These are phyloP conservation scores for Mesocricetus auratus DNA, from an alignment of 2,113 vertebrate genomes.

Conservation along the genomic window DNA sequence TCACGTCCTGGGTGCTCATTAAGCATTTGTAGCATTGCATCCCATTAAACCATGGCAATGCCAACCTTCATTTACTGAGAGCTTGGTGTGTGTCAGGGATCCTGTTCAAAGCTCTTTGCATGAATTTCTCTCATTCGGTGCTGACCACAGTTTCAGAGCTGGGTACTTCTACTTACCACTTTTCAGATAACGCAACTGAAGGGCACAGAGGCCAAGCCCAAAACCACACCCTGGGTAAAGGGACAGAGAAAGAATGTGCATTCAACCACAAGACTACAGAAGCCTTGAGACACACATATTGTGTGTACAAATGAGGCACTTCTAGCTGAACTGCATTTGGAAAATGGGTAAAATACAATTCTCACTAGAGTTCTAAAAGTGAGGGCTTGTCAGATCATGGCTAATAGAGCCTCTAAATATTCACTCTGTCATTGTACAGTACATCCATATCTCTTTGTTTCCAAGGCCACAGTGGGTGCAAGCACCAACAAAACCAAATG, in stretches of 20 bases:
- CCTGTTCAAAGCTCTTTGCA: neutral
- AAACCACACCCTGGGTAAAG: neutral
- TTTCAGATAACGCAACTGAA: slow-evolving; percentile 22
- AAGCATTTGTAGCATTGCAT: neutral
- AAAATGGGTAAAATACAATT: neutral
- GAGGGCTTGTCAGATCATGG: neutral
- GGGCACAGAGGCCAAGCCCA: neutral
- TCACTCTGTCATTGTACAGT: accelerated
- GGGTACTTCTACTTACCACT: neutral
- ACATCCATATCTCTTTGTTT: neutral
- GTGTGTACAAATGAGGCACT: neutral
- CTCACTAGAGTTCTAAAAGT: too few species aligned
- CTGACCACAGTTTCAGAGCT: neutral
- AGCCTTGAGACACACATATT: neutral
- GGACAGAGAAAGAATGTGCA: neutral
- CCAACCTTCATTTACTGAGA: neutral
- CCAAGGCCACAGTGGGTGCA: neutral
- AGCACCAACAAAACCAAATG: neutral
- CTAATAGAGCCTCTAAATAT: neutral
- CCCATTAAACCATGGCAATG: neutral
- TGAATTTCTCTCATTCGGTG: neutral
- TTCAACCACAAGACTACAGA: neutral
- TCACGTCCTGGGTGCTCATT: neutral
- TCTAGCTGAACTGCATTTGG: neutral
- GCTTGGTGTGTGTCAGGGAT: neutral